Evolutionary conservation across 2,888 invertebrate genomes (phyloP).

Genomic region (Invenusta paracnida): DNA sequence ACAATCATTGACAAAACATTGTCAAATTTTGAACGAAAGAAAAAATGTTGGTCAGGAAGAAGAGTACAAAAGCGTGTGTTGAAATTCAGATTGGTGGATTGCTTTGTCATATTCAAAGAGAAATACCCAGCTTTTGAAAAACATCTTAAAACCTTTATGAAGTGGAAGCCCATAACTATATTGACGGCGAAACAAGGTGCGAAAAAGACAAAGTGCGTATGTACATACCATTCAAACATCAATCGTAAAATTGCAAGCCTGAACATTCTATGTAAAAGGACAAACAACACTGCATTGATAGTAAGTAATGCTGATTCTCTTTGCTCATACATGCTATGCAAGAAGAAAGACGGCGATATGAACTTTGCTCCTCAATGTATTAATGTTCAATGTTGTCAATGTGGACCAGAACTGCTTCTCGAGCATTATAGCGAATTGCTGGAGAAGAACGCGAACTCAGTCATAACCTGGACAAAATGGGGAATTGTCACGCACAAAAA

Average conservation of each 20-base stretch:
- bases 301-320: background rate
- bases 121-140: background rate
- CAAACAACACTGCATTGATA: background rate
- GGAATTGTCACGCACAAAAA: background rate
- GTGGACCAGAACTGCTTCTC: background rate
- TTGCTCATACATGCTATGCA: background rate
- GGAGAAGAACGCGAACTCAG: background rate
- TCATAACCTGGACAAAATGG: background rate
- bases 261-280: background rate
- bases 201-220: background rate
- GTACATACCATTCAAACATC: slow-evolving; percentile 5
- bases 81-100: background rate
- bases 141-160: background rate
- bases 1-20: background rate
- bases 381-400: background rate
- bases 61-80: background rate
- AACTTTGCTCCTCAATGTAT: background rate
- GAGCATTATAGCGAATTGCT: background rate
- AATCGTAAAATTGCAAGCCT: background rate
- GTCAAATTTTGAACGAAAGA: background rate
- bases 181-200: background rate
- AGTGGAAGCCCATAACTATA: background rate
- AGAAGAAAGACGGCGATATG: background rate
- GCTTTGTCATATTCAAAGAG: background rate
- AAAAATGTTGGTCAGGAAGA: background rate